Conservation (phyloP, 1,140 invertebrate genomes). For the Trialeurodes vaporariorum region DNA sequence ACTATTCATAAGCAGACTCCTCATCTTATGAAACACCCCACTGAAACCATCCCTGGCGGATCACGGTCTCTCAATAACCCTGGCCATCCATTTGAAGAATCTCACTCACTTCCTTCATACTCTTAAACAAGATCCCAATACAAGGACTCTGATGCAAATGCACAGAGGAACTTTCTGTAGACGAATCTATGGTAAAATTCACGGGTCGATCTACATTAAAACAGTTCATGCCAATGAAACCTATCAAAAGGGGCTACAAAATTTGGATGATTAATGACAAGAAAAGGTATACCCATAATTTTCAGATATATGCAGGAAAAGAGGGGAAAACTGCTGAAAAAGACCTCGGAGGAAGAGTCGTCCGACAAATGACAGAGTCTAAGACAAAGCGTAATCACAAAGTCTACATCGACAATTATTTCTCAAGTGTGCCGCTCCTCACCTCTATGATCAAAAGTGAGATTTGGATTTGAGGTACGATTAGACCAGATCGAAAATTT, state of each 20-base stretch:
- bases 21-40: too few species aligned
- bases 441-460: conserved; percentile 16
- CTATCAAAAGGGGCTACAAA: conserved; percentile 31
- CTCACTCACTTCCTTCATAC: too few species aligned
- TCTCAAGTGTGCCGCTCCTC: conserved; percentile 22
- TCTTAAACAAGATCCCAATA: too few species aligned
- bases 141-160: too few species aligned
- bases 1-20: too few species aligned
- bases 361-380: too few species aligned
- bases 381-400: conserved; percentile 19
- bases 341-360: conserved; percentile 25
- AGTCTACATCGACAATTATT: conserved; percentile 27
- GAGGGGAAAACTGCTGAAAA: conserved; percentile 13
- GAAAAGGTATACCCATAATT: conserved; percentile 23
- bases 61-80: too few species aligned
- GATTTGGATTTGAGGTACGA: conserved; percentile 25
- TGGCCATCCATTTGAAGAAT: too few species aligned
- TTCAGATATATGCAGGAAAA: conserved; percentile 26
- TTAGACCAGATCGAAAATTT: conserved; percentile 17
- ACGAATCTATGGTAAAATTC: conserved; percentile 25
- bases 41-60: too few species aligned
- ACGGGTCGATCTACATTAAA: conserved; percentile 27
- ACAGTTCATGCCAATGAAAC: conserved; percentile 31
- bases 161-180: too few species aligned
- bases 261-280: conserved; percentile 25